phyloP scores from a whole-genome alignment of 2,113 vertebrate genomes.

The Lagopus muta region DNA sequence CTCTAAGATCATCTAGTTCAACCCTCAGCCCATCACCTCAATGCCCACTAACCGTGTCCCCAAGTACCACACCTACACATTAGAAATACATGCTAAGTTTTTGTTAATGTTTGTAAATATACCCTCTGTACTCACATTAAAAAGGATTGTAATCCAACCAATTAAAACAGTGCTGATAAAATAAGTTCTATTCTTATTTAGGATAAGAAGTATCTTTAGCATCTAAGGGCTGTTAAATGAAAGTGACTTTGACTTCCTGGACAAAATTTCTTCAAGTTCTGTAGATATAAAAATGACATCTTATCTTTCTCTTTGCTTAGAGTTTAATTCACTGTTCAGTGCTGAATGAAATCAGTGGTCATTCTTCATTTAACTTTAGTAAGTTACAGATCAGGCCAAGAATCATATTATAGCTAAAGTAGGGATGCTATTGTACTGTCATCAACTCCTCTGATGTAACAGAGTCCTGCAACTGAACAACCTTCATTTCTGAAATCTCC shows the following conservation, averaged over 20 bases:
- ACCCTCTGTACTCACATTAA: background rate
- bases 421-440: background rate
- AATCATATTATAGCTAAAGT: background rate
- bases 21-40: too few relatives aligned
- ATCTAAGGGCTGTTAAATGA: background rate
- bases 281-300: background rate
- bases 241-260: background rate
- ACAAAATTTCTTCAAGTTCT: background rate
- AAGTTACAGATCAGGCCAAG: background rate
- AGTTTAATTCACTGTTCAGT: slow-evolving; percentile 2
- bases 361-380: background rate
- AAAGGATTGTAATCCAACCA: background rate
- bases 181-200: background rate
- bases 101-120: background rate
- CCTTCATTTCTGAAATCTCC: background rate
- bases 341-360: background rate
- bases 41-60: too few relatives aligned
- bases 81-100: background rate
- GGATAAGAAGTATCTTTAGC: background rate
- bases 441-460: background rate
- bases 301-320: background rate
- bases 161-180: background rate
- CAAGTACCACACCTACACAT: too few relatives aligned
- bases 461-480: background rate
- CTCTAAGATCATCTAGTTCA: too few relatives aligned